Conservation (phyloP, 1,140 invertebrate genomes). For the Bombus soroeensis region DNA sequence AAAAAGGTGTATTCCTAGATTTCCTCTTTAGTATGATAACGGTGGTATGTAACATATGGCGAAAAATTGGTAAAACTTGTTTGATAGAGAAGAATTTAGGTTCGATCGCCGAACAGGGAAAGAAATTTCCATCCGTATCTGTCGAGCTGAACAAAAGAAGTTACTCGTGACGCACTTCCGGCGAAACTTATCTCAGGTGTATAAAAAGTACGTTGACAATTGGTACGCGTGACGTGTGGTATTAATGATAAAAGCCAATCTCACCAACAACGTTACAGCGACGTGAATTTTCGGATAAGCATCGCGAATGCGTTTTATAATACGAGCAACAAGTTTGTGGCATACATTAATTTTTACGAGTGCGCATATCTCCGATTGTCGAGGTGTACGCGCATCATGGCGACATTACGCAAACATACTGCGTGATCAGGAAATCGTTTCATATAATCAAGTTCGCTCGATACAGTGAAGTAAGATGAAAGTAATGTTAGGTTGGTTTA, state of each 20-base stretch:
- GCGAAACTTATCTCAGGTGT: conserved; percentile 50
- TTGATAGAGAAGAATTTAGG: background rate
- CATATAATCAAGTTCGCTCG: no score
- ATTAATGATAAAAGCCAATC: conserved; percentile 9
- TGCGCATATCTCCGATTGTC: background rate
- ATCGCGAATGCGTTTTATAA: background rate
- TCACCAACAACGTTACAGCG: background rate
- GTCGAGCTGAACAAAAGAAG: background rate
- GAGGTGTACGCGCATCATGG: background rate
- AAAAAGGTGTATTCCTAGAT: no score
- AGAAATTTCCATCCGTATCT: conserved; percentile 24
- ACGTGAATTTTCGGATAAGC: conserved; percentile 13
- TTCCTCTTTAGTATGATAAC: background rate
- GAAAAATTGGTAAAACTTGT: background rate
- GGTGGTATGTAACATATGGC: background rate
- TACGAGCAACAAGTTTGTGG: background rate
- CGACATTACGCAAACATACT: background rate
- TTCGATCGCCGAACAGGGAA: background rate
- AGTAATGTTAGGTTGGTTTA: background rate
- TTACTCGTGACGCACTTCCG: conserved; percentile 50
- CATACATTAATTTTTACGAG: conserved; percentile 6
- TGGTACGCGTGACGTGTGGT: background rate
- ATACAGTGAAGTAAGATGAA: background rate
- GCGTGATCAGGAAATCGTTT: background rate
- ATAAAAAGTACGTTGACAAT: conserved; percentile 5